Conservation (phyloP, 2,113 vertebrate species). For the Amblyopsis rosae region DNA sequence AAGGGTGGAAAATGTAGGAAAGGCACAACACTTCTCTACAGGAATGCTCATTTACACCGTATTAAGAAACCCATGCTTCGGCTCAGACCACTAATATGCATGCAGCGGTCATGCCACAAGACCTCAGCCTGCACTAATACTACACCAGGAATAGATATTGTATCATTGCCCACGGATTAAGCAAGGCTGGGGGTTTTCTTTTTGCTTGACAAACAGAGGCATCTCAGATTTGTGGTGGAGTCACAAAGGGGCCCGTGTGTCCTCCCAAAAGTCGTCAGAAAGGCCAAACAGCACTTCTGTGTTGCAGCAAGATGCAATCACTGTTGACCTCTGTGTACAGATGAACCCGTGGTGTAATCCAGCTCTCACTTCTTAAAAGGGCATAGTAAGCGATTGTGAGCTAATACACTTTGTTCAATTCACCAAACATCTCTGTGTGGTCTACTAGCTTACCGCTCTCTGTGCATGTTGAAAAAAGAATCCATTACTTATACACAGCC, state of each 20-base stretch:
- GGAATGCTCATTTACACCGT: not conserved
- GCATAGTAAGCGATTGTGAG: no score
- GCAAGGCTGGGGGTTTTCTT: slow-evolving; percentile 28
- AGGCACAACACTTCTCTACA: not conserved
- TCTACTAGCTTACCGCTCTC: no score
- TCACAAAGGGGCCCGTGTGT: slow-evolving; percentile 14
- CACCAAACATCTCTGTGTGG: no score
- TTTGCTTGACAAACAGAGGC: slow-evolving; percentile 37
- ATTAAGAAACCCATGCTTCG: not conserved
- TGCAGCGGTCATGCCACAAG: slow-evolving; percentile 12
- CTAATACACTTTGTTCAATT: no score
- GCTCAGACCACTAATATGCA: not conserved
- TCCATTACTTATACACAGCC: no score
- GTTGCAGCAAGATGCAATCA: slow-evolving; percentile 28
- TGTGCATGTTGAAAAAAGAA: no score
- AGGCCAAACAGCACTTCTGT: slow-evolving; percentile 46
- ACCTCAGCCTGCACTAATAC: slow-evolving; percentile 5
- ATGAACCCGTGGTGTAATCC: not conserved
- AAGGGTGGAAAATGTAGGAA: not conserved
- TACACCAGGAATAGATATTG: slow-evolving; percentile 18
- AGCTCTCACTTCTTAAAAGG: no score
- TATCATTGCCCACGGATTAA: slow-evolving; percentile 26
- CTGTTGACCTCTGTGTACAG: slow-evolving; percentile 37
- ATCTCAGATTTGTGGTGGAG: slow-evolving; percentile 24
- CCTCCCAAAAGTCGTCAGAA: slow-evolving; percentile 20